phyloP scores from a whole-genome alignment of 2,113 vertebrate genomes.

The Actinemys pallida region DNA sequence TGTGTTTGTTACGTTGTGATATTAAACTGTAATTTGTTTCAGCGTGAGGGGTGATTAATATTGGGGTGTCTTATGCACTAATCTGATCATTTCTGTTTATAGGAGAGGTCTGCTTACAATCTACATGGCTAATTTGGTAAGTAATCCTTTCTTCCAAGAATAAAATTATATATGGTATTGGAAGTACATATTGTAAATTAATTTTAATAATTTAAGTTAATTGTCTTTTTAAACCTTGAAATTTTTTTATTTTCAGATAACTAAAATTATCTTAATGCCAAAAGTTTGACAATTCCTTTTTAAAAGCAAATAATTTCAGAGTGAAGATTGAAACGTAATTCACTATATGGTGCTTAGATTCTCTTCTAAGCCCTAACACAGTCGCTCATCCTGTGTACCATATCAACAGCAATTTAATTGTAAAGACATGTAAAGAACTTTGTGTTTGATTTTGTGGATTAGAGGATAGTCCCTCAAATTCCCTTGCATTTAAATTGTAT shows the following conservation, averaged over 20 bases:
- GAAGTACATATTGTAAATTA: neutral
- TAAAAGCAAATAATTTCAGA: neutral
- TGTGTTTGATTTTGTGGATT: neutral
- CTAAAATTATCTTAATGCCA: neutral
- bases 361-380: neutral
- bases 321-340: neutral
- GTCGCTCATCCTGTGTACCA: neutral
- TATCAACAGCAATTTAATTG: neutral
- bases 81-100: constrained; percentile 57
- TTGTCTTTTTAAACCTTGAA: neutral
- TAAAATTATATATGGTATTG: neutral
- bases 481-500: neutral
- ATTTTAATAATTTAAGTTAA: neutral
- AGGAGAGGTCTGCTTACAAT: constrained; percentile 99
- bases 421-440: neutral
- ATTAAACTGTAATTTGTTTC: neutral
- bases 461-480: neutral
- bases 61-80: neutral
- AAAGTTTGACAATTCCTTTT: neutral
- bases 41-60: neutral
- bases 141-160: constrained; percentile 62
- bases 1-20: neutral
- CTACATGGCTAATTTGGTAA: constrained; percentile 99
- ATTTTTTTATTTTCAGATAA: neutral
- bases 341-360: neutral